These are phyloP conservation scores for Dasysyrphus albostriatus DNA, from an alignment of 2,888 invertebrate genomes.

Conservation along the genomic window DNA sequence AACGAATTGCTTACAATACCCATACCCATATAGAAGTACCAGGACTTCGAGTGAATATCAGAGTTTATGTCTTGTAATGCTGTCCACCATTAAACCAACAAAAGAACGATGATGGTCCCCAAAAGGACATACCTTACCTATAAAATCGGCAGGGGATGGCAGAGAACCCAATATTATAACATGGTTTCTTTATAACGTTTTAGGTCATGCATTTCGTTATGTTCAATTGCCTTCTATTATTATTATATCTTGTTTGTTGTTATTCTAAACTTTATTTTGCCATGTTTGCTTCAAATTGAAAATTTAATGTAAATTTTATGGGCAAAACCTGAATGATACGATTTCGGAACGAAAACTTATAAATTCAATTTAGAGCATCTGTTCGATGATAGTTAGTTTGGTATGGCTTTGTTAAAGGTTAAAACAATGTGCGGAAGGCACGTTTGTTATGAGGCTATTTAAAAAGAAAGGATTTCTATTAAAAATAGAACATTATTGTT, in stretches of 20 bases:
- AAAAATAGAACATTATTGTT: slow-evolving; percentile 5
- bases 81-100: background rate
- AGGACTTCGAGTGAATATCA: background rate
- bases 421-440: background rate
- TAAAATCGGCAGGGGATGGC: background rate
- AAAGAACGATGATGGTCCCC: slow-evolving; percentile 9
- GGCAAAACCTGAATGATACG: background rate
- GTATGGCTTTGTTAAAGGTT: background rate
- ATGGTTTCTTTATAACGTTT: slow-evolving; percentile 7
- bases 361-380: slow-evolving; percentile 19
- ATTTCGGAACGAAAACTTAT: background rate
- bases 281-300: background rate
- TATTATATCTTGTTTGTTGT: background rate
- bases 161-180: background rate
- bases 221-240: slow-evolving; percentile 12
- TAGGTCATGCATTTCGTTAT: slow-evolving; percentile 13
- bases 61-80: background rate
- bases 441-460: slow-evolving; percentile 15
- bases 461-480: slow-evolving; percentile 3
- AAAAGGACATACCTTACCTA: background rate
- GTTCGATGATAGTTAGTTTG: background rate
- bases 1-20: background rate
- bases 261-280: background rate
- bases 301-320: slow-evolving; percentile 4
- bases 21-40: background rate